phyloP scores from a whole-genome alignment of 2,113 vertebrate genomes.

The Equus przewalskii region DNA sequence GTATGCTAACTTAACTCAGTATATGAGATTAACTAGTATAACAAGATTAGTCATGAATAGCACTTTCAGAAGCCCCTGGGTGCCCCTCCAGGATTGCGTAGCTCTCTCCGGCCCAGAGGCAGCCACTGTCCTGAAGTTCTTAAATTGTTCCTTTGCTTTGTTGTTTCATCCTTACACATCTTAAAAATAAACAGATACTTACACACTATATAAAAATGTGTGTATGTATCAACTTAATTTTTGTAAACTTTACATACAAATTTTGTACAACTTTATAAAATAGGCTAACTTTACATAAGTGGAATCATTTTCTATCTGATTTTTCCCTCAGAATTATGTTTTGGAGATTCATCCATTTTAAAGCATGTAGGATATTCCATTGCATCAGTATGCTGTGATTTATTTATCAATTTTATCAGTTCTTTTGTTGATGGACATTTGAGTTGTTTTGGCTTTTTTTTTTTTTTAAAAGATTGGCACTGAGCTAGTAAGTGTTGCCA shows the following conservation, averaged over 20 bases:
- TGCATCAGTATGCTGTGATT: background rate
- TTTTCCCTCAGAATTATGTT: background rate
- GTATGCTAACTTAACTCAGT: background rate
- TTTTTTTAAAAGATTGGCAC: too few relatives aligned
- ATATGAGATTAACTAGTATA: too few relatives aligned
- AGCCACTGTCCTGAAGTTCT: background rate
- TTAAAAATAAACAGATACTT: background rate
- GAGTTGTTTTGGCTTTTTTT: background rate
- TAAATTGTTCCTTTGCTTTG: background rate
- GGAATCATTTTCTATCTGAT: background rate
- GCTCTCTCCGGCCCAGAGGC: background rate
- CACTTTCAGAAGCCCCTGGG: background rate
- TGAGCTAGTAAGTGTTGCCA: too few relatives aligned
- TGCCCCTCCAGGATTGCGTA: background rate
- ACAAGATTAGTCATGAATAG: background rate
- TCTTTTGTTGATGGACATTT: background rate
- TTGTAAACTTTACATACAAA: background rate
- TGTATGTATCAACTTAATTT: background rate
- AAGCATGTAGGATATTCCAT: background rate
- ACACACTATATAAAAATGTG: background rate
- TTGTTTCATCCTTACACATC: background rate
- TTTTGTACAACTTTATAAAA: background rate
- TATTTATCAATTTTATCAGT: background rate
- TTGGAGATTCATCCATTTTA: background rate
- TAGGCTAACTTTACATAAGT: background rate